Evolutionary conservation across 2,113 vertebrate species (phyloP).

Genomic region (Bathybates hornii): DNA sequence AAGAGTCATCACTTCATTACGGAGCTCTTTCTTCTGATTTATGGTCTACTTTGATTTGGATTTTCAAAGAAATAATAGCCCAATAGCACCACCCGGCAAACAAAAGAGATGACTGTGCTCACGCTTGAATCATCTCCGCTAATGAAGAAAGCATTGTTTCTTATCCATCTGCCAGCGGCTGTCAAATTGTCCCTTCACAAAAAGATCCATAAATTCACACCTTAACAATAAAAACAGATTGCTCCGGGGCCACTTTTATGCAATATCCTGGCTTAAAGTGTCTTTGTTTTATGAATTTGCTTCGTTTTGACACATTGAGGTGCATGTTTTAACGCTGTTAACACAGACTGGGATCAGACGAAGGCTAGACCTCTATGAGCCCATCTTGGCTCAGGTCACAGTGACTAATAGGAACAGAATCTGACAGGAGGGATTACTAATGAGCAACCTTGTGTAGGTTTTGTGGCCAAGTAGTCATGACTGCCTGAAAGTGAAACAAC

Average conservation of each 20-base stretch:
- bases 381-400: not conserved
- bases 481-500: not conserved
- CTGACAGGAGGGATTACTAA: constrained; percentile 27
- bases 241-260: not conserved
- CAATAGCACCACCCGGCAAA: not conserved
- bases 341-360: not conserved
- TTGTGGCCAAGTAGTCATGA: constrained; percentile 1
- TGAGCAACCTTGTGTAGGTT: not conserved
- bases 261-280: not conserved
- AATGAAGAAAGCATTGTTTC: constrained; percentile 18
- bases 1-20: constrained; percentile 32
- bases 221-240: not conserved
- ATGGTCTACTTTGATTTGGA: not conserved
- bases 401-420: constrained; percentile 9
- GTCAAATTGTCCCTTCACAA: not conserved
- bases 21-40: constrained; percentile 4
- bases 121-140: constrained; percentile 20
- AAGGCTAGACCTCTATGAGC: not conserved
- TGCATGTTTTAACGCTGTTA: not conserved
- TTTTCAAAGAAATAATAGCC: not conserved
- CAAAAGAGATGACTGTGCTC: constrained; percentile 5
- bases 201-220: constrained; percentile 5
- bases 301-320: not conserved
- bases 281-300: not conserved
- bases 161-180: not conserved